These are phyloP conservation scores for Chamaea fasciata DNA, from an alignment of 2,113 vertebrate genomes.

Conservation along the genomic window DNA sequence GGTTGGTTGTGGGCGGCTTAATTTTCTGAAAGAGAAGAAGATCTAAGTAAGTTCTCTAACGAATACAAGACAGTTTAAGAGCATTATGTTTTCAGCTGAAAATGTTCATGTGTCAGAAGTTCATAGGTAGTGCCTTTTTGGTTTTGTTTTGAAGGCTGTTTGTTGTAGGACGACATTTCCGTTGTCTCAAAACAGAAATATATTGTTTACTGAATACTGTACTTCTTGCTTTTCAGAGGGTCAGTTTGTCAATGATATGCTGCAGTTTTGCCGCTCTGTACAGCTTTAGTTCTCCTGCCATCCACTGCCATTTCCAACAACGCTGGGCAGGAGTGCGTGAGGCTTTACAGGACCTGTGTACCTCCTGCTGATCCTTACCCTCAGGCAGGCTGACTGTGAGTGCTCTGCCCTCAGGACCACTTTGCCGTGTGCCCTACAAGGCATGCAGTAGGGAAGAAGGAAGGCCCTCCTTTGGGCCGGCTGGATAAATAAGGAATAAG, in stretches of 20 bases:
- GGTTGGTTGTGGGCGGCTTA: neutral
- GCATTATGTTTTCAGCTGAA: neutral
- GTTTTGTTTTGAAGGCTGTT: neutral
- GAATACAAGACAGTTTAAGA: neutral
- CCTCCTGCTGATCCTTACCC: neutral
- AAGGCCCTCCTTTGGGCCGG: neutral
- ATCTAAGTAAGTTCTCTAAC: neutral
- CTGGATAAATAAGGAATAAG: neutral
- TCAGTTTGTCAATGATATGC: neutral
- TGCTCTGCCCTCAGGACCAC: neutral
- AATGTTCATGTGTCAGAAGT: neutral
- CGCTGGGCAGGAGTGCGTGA: accelerated
- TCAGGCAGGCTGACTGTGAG: neutral
- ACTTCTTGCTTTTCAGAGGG: neutral
- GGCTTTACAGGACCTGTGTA: neutral
- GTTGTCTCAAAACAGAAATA: neutral
- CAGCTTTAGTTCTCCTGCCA: neutral
- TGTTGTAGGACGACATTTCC: neutral
- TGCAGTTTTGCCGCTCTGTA: neutral
- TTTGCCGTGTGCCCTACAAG: neutral
- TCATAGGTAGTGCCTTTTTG: neutral
- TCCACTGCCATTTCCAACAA: neutral
- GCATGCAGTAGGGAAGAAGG: neutral
- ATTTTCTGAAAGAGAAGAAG: neutral
- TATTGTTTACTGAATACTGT: neutral